These are phyloP conservation scores for Dryas iulia DNA, from an alignment of 1,140 invertebrate genomes.

Conservation along the genomic window DNA sequence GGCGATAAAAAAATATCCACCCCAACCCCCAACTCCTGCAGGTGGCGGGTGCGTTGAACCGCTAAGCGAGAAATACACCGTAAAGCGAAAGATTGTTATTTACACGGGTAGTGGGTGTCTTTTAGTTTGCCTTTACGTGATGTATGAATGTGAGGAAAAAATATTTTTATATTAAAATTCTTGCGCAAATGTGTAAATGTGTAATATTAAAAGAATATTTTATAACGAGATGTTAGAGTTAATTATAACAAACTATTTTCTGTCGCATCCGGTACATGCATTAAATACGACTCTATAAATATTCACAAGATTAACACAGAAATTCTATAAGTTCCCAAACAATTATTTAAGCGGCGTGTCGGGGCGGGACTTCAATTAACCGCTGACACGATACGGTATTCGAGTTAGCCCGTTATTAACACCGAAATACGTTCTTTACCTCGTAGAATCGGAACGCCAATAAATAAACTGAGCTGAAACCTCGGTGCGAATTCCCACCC, in stretches of 20 bases:
- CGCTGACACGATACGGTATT: constrained; percentile 38
- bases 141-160: neutral
- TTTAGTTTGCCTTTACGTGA: constrained; percentile 4
- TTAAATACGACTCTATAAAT: neutral
- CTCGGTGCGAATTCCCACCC: constrained; percentile 44
- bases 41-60: constrained; percentile 31
- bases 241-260: no score
- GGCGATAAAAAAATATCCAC: constrained; percentile 47
- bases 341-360: neutral
- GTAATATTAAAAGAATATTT: neutral
- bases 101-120: constrained; percentile 18
- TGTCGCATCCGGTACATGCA: no score
- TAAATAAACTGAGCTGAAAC: constrained; percentile 17
- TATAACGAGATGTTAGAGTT: no score
- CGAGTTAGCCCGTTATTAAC: constrained; percentile 17
- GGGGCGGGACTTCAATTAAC: constrained; percentile 54
- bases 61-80: constrained; percentile 29
- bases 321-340: neutral
- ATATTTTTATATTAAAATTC: neutral
- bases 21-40: constrained; percentile 21
- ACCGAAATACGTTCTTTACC: constrained; percentile 13
- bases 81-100: constrained; percentile 29
- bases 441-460: constrained; percentile 7
- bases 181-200: neutral
- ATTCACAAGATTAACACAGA: neutral